Percentiles rank a stretch among this genome's conserved stretches.
Conservation (phyloP, 2,113 vertebrate species). For the Typhlomys cinereus region DNA sequence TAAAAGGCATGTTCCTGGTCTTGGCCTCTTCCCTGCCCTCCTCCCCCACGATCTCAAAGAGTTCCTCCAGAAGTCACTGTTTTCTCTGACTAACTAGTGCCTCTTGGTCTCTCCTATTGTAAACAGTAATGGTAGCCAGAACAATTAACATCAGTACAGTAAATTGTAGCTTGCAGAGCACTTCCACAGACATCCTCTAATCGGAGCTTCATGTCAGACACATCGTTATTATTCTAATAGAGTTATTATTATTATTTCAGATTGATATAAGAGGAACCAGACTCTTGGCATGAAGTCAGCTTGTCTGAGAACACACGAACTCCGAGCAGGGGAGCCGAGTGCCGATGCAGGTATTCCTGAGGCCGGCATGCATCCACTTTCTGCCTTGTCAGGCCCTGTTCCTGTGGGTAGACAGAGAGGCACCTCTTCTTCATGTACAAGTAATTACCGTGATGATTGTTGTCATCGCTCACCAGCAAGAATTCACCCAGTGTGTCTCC, state of each 20-base stretch:
- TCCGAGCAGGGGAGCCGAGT: not conserved
- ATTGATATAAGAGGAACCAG: not conserved
- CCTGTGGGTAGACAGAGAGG: constrained; percentile 53
- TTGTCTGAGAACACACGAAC: not conserved
- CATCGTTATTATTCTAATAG: not conserved
- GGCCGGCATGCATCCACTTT: too few relatives aligned
- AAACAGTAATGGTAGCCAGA: constrained; percentile 22
- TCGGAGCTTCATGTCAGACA: not conserved
- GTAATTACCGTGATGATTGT: constrained; percentile 20
- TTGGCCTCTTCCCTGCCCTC: not conserved
- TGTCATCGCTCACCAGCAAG: constrained; percentile 24
- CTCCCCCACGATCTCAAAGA: not conserved
- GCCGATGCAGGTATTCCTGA: not conserved
- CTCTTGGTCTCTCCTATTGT: constrained; percentile 3
- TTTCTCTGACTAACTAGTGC: not conserved
- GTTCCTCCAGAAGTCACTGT: not conserved
- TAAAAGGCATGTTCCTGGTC: not conserved
- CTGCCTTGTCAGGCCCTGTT: too few relatives aligned
- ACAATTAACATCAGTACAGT: not conserved
- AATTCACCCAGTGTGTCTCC: constrained; percentile 33
- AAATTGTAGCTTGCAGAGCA: not conserved
- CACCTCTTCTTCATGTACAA: constrained; percentile 52
- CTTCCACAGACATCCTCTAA: not conserved
- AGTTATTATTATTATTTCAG: not conserved
- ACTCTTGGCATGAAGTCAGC: not conserved